Evolutionary conservation across 2,113 vertebrate species (phyloP).

Genomic region (Hydrochoerus hydrochaeris): DNA sequence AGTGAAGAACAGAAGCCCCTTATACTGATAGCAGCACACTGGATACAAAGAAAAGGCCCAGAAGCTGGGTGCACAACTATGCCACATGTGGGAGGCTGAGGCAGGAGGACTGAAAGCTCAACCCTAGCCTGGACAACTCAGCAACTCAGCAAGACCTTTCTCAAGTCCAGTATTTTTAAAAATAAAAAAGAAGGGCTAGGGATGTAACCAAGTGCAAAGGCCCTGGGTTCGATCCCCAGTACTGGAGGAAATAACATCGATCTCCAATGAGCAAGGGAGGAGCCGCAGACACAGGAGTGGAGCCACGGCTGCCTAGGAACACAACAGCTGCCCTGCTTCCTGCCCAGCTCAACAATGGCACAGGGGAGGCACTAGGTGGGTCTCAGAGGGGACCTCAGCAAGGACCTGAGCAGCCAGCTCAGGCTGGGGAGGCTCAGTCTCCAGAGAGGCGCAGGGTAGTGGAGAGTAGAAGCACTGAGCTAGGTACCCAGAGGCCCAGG

Average conservation of each 20-base stretch:
- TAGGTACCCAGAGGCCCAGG: neutral
- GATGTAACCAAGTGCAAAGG: neutral
- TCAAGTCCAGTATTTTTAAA: neutral
- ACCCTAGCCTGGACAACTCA: neutral
- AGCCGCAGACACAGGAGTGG: rapidly evolving
- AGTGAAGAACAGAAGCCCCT: neutral
- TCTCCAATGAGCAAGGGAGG: neutral
- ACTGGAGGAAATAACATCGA: neutral
- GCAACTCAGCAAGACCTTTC: neutral
- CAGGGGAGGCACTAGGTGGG: neutral
- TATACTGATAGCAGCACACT: rapidly evolving
- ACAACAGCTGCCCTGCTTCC: neutral
- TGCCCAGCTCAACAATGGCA: rapidly evolving
- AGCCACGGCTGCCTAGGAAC: too few species aligned
- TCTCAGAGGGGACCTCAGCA: neutral
- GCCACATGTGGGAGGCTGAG: neutral
- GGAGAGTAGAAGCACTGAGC: neutral
- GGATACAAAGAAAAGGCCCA: neutral
- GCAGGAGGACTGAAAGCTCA: neutral
- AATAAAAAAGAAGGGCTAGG: neutral
- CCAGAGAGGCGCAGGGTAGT: neutral
- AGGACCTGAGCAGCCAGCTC: neutral
- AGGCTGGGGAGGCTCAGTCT: neutral
- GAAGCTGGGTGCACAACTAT: neutral
- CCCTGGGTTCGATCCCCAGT: neutral